Conservation (phyloP, 2,888 invertebrate species). For the Polyploca ridens region DNA sequence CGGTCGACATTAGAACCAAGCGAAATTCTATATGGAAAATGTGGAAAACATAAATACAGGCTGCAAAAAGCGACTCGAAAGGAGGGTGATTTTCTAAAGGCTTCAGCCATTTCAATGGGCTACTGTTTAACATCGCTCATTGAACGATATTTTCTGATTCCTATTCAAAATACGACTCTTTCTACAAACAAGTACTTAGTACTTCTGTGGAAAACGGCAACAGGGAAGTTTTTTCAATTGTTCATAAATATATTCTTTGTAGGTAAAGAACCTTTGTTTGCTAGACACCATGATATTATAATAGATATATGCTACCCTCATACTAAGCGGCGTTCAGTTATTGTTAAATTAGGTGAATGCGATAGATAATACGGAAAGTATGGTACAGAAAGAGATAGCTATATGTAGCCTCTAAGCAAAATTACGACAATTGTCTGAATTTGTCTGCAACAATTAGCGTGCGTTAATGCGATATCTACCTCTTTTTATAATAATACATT, state of each 20-base stretch:
- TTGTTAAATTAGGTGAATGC: too few species aligned
- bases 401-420: too few species aligned
- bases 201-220: constrained; percentile 38
- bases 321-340: too few species aligned
- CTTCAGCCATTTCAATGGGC: constrained; percentile 75
- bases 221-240: constrained; percentile 51
- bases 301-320: too few species aligned
- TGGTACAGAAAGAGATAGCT: too few species aligned
- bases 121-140: constrained; percentile 80
- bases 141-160: constrained; percentile 76
- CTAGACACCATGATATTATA: too few species aligned
- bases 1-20: constrained; percentile 61
- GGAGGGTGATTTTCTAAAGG: constrained; percentile 81
- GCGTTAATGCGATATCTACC: too few species aligned
- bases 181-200: constrained; percentile 48
- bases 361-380: too few species aligned
- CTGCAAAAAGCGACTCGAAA: constrained; percentile 72
- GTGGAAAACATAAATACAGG: constrained; percentile 77
- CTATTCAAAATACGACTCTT: constrained; percentile 64
- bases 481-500: too few species aligned
- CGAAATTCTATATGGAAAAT: constrained; percentile 78
- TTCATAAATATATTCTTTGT: constrained; percentile 28
- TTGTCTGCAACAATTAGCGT: too few species aligned
- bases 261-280: neutral
- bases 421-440: too few species aligned